Percentiles rank a stretch among this genome's conserved stretches.
Conservation (phyloP, 2,888 invertebrate genomes). For the Euzophera pinguis region DNA sequence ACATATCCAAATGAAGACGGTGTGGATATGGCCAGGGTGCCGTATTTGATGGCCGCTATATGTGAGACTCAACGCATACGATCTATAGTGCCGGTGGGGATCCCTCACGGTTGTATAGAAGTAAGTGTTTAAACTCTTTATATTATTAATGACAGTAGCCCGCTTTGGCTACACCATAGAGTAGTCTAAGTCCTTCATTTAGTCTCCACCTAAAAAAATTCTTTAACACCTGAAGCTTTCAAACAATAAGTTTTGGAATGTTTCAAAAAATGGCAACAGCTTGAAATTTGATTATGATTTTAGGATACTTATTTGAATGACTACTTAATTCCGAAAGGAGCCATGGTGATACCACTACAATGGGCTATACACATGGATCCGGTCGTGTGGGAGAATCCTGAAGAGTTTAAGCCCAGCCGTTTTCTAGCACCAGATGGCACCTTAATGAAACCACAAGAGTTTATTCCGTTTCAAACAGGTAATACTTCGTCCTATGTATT, state of each 20-base stretch:
- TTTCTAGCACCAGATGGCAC: conserved; percentile 83
- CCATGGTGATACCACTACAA: conserved; percentile 88
- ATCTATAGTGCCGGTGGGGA: conserved; percentile 89
- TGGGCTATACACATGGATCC: conserved; percentile 90
- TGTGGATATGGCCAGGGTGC: conserved; percentile 77
- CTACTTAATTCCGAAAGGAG: conserved; percentile 83
- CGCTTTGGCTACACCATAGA: no score
- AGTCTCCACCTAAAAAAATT: no score
- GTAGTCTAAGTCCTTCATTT: no score
- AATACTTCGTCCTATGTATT: neutral
- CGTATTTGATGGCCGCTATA: conserved; percentile 85
- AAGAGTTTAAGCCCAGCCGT: conserved; percentile 83
- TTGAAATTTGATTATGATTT: conserved; percentile 15
- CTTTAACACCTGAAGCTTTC: no score
- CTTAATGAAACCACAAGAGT: conserved; percentile 82
- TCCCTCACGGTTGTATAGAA: conserved; percentile 87
- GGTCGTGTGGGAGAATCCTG: conserved; percentile 83
- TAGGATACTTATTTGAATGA: conserved; percentile 80
- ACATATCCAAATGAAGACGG: conserved; percentile 74
- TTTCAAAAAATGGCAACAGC: neutral
- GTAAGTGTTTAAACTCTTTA: no score
- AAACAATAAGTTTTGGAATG: no score
- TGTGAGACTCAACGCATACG: conserved; percentile 89
- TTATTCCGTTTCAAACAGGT: conserved; percentile 91
- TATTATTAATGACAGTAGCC: no score